Percentiles rank a stretch among this genome's conserved stretches.
phyloP scores from a whole-genome alignment of 2,888 invertebrate genomes.

The Frankliniella intonsa region DNA sequence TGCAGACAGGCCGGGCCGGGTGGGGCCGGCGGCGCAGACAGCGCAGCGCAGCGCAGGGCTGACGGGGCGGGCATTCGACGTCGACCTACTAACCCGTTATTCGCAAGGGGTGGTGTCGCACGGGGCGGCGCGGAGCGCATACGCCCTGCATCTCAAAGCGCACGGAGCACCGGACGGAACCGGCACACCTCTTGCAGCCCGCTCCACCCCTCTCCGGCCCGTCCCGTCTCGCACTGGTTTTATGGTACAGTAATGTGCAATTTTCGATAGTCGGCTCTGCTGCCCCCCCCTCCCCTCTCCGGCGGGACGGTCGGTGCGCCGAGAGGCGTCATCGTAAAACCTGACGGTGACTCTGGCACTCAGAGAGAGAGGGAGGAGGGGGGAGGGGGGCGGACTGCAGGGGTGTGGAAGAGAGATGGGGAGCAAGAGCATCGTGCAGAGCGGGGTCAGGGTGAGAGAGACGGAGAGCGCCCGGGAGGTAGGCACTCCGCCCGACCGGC shows the following conservation, averaged over 20 bases:
- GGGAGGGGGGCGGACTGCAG: background rate
- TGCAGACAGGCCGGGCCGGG: too few relatives aligned
- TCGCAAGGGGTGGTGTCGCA: too few relatives aligned
- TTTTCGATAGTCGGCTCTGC: too few relatives aligned
- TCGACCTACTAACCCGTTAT: background rate
- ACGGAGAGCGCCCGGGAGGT: background rate
- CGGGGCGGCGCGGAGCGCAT: too few relatives aligned
- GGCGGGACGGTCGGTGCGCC: background rate
- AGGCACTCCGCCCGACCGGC: background rate
- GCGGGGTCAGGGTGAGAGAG: background rate
- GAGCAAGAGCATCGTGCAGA: too few relatives aligned
- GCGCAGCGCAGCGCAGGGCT: background rate
- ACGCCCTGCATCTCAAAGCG: background rate
- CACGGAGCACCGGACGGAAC: background rate
- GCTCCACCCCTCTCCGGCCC: background rate
- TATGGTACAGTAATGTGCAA: too few relatives aligned
- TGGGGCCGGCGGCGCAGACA: background rate
- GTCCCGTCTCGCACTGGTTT: too few relatives aligned
- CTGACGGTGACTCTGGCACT: background rate
- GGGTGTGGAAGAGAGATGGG: too few relatives aligned
- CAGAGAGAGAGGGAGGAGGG: background rate
- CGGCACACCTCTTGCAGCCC: background rate
- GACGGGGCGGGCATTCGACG: background rate
- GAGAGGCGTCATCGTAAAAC: conserved; percentile 5
- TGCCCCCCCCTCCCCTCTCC: background rate